Conservation (phyloP, 2,113 vertebrate species). For the Pongo abelii region DNA sequence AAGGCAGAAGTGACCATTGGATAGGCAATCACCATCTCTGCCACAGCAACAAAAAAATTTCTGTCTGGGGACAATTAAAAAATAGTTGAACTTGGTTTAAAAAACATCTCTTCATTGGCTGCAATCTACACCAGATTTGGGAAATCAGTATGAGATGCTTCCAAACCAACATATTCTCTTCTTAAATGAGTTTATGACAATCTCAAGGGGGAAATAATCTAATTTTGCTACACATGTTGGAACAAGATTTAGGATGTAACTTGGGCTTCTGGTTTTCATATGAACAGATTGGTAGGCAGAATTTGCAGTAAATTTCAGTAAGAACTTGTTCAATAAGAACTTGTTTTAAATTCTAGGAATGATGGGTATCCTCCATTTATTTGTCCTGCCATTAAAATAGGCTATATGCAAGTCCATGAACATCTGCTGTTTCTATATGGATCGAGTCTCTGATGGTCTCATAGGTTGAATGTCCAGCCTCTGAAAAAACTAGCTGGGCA, state of each 20-base stretch:
- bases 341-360: conserved; percentile 38
- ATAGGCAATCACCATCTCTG: not conserved
- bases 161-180: not conserved
- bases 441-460: not conserved
- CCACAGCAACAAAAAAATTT: not conserved
- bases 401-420: not conserved
- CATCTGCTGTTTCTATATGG: not conserved
- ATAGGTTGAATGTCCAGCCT: not conserved
- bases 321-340: not conserved
- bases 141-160: not conserved
- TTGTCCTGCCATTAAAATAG: not conserved
- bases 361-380: not conserved
- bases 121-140: not conserved
- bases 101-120: conserved; percentile 11
- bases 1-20: not conserved
- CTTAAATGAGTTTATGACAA: conserved; percentile 12
- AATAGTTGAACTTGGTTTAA: not conserved
- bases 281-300: not conserved
- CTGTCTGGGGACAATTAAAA: not conserved
- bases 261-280: conserved; percentile 43
- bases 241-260: conserved; percentile 44
- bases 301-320: not conserved
- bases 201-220: not conserved
- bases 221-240: not conserved
- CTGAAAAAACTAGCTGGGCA: not conserved